Base-by-base conservation (phyloP, 1,140 invertebrate genomes). In the Ceratina calcarata region DNA sequence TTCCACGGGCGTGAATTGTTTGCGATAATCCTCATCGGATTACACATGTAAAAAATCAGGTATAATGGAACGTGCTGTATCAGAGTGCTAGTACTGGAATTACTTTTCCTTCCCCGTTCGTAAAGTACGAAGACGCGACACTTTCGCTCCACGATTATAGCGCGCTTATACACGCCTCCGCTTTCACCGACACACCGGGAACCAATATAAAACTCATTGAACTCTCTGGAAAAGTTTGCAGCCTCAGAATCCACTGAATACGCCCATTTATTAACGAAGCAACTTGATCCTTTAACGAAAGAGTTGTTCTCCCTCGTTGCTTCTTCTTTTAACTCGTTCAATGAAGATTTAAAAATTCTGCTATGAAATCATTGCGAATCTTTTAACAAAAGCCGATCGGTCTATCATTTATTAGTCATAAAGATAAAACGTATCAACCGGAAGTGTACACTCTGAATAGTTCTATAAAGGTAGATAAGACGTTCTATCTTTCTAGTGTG, bases 111-210 rank as follows among this genome's bases (percentile, higher is more conserved):
- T 8, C 45, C 32, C 27, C 22, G 3, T 27, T 15, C 8, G 18
- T 51, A 37, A 49, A 55, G 22, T 53, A 53, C 53, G 37, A 72
- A 27, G 37, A 74, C 61, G 64, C 62, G 73, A 75, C 64, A 75
- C 66, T 69, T 69, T 69, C 57, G 65, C 66, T 45, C 18, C 16
- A 10, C 15, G 61, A 58, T 66, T 55, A 22, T 8, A 73, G 58
- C 49, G 49, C 24, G 27, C 55, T 49, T 57, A 16, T 22, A 24
- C 45, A 6, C 70, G 69, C 20, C 51, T 51, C 18, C 53, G 70
- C 78, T 73, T 73, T 73, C 70, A 58, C 68, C 24, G 67, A 15
- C 24, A 24, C 20, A 10, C 22, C 8, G 3, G 6, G 6, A 49
- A 24, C 20, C 45, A 7, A 66, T 37, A 8, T 37, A 45, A 24